These are phyloP conservation scores for Stegana nigrithorax DNA, from an alignment of 2,888 invertebrate genomes.

Conservation along the genomic window DNA sequence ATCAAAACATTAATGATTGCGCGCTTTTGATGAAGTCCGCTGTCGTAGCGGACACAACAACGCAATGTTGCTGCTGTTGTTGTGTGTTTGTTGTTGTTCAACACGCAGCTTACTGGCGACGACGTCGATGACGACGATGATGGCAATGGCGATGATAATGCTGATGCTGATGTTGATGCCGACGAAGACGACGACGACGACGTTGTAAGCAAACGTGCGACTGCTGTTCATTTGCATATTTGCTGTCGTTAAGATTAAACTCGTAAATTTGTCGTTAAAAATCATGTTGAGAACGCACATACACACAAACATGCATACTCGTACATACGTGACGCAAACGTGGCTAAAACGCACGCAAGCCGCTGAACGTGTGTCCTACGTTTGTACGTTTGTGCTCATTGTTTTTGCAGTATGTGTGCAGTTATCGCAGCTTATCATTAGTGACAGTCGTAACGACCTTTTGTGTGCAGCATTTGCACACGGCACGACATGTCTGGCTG, in stretches of 20 bases:
- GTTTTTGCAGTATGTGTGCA: neutral
- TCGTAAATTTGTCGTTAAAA: slow-evolving; percentile 60
- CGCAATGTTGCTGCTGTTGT: slow-evolving; percentile 8
- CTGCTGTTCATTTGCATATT: slow-evolving; percentile 49
- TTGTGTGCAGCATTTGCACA: slow-evolving; percentile 8
- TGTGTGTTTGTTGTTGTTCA: neutral
- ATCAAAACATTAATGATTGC: slow-evolving; percentile 45
- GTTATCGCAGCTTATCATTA: slow-evolving; percentile 6
- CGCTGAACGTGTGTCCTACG: slow-evolving; percentile 30
- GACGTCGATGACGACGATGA: neutral
- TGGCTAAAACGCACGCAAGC: slow-evolving; percentile 29
- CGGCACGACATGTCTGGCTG: too few species aligned
- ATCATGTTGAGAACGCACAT: slow-evolving; percentile 46
- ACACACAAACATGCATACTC: too few species aligned
- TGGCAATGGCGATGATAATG: neutral
- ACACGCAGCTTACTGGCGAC: too few species aligned
- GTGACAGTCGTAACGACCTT: slow-evolving; percentile 16
- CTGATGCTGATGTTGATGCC: neutral
- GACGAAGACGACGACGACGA: slow-evolving; percentile 6
- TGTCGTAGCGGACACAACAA: slow-evolving; percentile 6
- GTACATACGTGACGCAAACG: too few species aligned
- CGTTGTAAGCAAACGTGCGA: neutral
- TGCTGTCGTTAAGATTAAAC: slow-evolving; percentile 45
- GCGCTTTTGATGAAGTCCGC: slow-evolving; percentile 4
- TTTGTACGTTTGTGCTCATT: neutral